Base-by-base conservation (phyloP, 1,140 invertebrate species). In the Stegodyphus mimosarum region DNA sequence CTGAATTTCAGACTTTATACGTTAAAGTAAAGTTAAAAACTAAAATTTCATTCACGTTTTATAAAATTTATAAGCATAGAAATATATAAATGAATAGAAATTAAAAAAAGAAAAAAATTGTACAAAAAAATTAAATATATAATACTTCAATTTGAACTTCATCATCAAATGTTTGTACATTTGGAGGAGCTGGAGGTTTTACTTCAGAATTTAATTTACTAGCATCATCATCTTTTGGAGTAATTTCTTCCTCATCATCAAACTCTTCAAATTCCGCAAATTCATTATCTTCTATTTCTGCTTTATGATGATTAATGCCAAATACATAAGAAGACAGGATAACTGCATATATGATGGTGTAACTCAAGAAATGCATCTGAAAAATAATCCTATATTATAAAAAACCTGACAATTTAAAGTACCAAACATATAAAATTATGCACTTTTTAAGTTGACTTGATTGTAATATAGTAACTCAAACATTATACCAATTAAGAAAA, bases 201-300 rank as follows among this genome's bases (percentile, higher is more conserved):
- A 67, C 13, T 51, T 77, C 86, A 6, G 87, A 67, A 66, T 87
- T 85, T 9, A 78, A 49, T 75, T 91, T 90, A 88, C 18, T 51
- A 33, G 64, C 90, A 89, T 88, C 66, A 18, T 90, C 80, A 69
- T 86, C 63, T 83, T 79, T 80, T 49, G 52, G 33, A 66, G 67
- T 67, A 53, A 77, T 76, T 72, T 94, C 93, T 72, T 94, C 94
- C 5, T 93, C 92, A 88, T 96, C 95, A 87, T 92, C 91, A 90
- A 96, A 96, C 89, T 98, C 96, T 91, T 98, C 97, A 92, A 98
- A 99, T 90, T 98, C 97, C 2, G 97, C 97, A 93, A 98, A 99
- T 89, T 98, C 97, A 93, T 97, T 97, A 89, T 98, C 96, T 87
- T 95, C 94, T 2, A 92, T 89, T 79, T 94, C 93, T 86, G 94